A percentile compares a stretch with the other conserved stretches of the same genome.
Conservation (phyloP, 1,140 invertebrate genomes). For the Hetaerina americana region DNA sequence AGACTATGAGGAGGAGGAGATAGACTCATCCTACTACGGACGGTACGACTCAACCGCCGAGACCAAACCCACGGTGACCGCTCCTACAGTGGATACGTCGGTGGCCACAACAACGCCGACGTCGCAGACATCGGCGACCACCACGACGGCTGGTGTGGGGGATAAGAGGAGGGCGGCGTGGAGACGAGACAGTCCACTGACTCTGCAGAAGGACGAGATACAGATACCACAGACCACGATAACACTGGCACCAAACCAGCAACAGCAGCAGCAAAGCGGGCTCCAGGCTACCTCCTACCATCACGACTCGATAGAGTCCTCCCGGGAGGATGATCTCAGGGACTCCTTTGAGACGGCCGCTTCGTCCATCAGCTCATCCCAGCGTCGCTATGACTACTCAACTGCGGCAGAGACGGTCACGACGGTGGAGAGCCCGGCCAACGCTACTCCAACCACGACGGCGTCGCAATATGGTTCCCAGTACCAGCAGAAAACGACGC, state of each 20-base stretch:
- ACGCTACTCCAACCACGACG: conserved; percentile 12
- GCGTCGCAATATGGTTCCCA: conserved; percentile 10
- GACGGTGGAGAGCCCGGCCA: neutral
- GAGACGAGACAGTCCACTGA: conserved; percentile 27
- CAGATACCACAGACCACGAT: conserved; percentile 21
- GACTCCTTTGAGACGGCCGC: conserved; percentile 44
- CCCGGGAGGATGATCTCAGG: conserved; percentile 36
- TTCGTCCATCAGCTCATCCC: conserved; percentile 36
- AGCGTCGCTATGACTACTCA: conserved; percentile 29
- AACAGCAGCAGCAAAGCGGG: conserved; percentile 33
- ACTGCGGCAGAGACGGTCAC: conserved; percentile 15
- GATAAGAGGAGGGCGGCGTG: conserved; percentile 11
- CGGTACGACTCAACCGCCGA: conserved; percentile 10
- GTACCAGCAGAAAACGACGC: neutral
- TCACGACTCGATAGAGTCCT: conserved; percentile 38
- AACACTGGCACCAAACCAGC: conserved; percentile 25
- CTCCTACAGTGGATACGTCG: conserved; percentile 8
- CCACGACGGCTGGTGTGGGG: conserved; percentile 17
- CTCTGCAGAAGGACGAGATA: conserved; percentile 23
- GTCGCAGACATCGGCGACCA: conserved; percentile 17
- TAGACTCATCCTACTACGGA: neutral
- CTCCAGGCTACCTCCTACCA: no score
- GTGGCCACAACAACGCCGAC: conserved; percentile 21
- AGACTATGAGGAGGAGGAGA: neutral
- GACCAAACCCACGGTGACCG: conserved; percentile 14